phyloP scores from a whole-genome alignment of 2,113 vertebrate species.

The Bos indicus region DNA sequence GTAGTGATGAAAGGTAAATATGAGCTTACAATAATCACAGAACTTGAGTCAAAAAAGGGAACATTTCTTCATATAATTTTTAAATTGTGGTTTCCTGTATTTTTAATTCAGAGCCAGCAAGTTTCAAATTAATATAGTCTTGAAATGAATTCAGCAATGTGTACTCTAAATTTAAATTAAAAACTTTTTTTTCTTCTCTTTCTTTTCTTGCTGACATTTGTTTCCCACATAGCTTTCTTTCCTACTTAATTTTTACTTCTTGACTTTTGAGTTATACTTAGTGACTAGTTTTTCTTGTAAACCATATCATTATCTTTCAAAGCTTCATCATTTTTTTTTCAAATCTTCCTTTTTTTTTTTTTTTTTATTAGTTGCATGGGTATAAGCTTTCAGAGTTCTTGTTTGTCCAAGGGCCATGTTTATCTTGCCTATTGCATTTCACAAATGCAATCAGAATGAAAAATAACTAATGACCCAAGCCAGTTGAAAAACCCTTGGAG shows the following conservation, averaged over 20 bases:
- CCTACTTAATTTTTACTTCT: neutral
- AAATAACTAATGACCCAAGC: neutral
- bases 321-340: neutral
- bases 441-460: neutral
- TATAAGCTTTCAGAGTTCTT: neutral
- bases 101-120: neutral
- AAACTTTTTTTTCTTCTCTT: neutral
- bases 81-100: neutral
- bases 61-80: neutral
- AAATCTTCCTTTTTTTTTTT: neutral
- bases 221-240: neutral
- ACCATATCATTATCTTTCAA: neutral
- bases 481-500: neutral
- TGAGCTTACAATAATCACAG: neutral
- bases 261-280: neutral
- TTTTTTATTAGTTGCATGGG: neutral
- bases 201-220: neutral
- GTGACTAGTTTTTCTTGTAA: neutral
- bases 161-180: conserved; percentile 2
- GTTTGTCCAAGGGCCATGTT: neutral
- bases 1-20: neutral
- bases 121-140: neutral
- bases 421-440: neutral
- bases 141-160: neutral
- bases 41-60: neutral